These are phyloP conservation scores for Heliothis subflexa DNA, from an alignment of 1,140 invertebrate species.

Conservation along the genomic window DNA sequence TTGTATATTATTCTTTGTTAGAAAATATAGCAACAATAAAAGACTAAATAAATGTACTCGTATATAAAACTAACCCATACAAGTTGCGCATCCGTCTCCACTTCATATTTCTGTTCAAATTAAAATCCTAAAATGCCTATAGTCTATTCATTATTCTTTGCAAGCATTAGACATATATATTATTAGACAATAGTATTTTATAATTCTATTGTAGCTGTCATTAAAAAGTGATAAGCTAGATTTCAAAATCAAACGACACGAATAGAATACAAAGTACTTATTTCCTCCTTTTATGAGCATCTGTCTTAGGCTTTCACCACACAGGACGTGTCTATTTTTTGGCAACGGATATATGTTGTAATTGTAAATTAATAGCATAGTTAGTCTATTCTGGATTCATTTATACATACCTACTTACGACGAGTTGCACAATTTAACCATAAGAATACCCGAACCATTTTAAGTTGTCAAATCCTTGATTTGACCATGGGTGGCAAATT, in stretches of 20 bases:
- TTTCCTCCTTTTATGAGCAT: background rate
- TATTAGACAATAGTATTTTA: background rate
- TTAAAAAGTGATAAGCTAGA: background rate
- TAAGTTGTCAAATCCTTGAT: no score
- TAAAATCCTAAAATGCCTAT: no score
- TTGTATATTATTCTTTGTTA: no score
- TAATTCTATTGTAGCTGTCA: background rate
- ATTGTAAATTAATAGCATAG: background rate
- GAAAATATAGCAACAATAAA: no score
- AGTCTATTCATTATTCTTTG: background rate
- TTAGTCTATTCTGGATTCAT: background rate
- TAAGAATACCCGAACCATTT: no score
- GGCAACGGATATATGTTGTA: background rate
- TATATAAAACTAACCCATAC: no score
- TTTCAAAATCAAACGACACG: background rate
- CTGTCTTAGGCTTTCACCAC: background rate
- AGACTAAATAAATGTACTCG: no score
- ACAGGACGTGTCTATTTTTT: constrained; percentile 4
- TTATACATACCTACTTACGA: background rate
- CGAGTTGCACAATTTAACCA: no score
- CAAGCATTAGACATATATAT: background rate
- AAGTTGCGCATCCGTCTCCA: no score
- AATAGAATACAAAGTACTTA: constrained; percentile 13
- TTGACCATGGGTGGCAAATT: no score
- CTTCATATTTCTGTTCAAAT: no score